Evolutionary conservation across 1,140 invertebrate genomes (phyloP).

Genomic region (Galleria mellonella): DNA sequence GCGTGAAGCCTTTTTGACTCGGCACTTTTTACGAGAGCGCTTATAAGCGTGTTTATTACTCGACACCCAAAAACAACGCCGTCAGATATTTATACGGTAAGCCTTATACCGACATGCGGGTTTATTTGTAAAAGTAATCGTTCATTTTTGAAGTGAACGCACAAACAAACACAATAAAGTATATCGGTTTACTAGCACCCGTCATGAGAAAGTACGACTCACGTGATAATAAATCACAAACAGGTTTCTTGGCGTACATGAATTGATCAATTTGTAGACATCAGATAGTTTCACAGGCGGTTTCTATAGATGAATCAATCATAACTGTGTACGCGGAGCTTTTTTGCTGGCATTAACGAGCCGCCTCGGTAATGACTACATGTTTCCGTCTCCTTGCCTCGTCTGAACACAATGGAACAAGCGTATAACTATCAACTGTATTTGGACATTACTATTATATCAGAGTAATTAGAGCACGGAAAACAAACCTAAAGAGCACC

Average conservation of each 20-base stretch:
- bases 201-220: conserved; percentile 21
- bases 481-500: conserved; percentile 37
- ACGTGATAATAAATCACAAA: conserved; percentile 29
- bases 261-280: conserved; percentile 46
- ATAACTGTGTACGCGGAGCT: conserved; percentile 31
- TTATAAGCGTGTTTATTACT: conserved; percentile 58
- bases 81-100: conserved; percentile 23
- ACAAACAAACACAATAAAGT: conserved; percentile 7
- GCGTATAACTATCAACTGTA: conserved; percentile 40
- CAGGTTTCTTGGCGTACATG: conserved; percentile 33
- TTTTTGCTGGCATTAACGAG: conserved; percentile 53
- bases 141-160: neutral
- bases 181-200: conserved; percentile 13
- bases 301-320: conserved; percentile 57
- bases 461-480: conserved; percentile 46
- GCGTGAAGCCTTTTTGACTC: conserved; percentile 70
- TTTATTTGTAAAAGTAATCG: conserved; percentile 18
- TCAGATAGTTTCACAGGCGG: conserved; percentile 36
- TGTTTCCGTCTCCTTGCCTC: conserved; percentile 27
- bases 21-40: conserved; percentile 66
- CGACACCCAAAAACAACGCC: conserved; percentile 24
- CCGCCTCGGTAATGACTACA: conserved; percentile 41
- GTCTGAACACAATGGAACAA: conserved; percentile 31
- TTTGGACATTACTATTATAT: conserved; percentile 32
- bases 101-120: neutral